These are phyloP conservation scores for Scaeva pyrastri DNA, from an alignment of 2,888 invertebrate species.

Conservation along the genomic window DNA sequence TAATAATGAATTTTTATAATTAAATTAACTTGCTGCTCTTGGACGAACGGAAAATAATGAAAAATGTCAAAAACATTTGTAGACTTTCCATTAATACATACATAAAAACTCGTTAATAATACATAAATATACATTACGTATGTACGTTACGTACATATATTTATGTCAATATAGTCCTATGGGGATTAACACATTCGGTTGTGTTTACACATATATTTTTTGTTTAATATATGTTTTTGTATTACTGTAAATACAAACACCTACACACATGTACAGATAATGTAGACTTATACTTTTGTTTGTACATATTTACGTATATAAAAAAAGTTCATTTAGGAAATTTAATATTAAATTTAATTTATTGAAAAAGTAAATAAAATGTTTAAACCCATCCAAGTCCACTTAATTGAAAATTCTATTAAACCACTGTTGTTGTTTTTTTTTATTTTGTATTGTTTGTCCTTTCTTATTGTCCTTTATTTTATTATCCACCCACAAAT, in stretches of 20 bases:
- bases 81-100: not conserved
- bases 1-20: not conserved
- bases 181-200: not conserved
- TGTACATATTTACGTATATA: not conserved
- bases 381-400: conserved; percentile 23
- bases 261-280: not conserved
- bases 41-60: not conserved
- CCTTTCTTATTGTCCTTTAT: conserved; percentile 22
- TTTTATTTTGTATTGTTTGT: conserved; percentile 33
- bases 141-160: not conserved
- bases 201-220: not conserved
- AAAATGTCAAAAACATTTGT: conserved; percentile 25
- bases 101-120: not conserved
- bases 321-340: conserved; percentile 39
- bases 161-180: not conserved
- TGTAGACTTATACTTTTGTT: too few relatives aligned
- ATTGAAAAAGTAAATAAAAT: conserved; percentile 48
- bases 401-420: conserved; percentile 69
- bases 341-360: conserved; percentile 64
- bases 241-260: not conserved
- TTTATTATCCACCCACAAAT: not conserved
- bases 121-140: not conserved
- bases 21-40: conserved; percentile 4
- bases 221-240: too few relatives aligned
- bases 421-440: conserved; percentile 41